These are phyloP conservation scores for Drosophila fuyamai DNA, from an alignment of 1,140 invertebrate genomes.

Conservation along the genomic window DNA sequence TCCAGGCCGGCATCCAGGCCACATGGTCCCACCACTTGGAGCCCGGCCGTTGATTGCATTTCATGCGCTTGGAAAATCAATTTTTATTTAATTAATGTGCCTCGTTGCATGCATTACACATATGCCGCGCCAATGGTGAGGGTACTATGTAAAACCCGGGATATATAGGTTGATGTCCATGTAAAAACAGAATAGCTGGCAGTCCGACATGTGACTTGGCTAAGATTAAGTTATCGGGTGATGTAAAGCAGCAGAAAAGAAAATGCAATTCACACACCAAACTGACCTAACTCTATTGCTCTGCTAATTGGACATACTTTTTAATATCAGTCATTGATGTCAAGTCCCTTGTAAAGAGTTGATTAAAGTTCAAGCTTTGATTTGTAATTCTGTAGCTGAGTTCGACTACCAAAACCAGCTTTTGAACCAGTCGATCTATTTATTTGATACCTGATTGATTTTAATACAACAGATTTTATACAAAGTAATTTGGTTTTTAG, in stretches of 20 bases:
- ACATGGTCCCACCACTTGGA: conserved; percentile 69
- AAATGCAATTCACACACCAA: not conserved
- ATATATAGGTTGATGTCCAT: conserved; percentile 10
- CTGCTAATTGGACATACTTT: not conserved
- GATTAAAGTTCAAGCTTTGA: not conserved
- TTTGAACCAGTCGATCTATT: too few species aligned
- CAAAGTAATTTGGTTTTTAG: too few species aligned
- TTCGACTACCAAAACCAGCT: too few species aligned
- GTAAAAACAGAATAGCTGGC: not conserved
- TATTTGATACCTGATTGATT: too few species aligned
- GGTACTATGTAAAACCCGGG: not conserved
- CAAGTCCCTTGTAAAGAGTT: not conserved
- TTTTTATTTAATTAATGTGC: conserved; percentile 82
- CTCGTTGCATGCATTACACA: conserved; percentile 67
- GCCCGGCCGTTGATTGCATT: conserved; percentile 75
- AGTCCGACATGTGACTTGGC: not conserved
- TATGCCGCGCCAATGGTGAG: not conserved
- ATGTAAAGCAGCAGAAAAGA: not conserved
- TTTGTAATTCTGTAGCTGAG: not conserved
- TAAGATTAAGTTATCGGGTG: conserved; percentile 18
- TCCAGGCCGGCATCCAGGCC: conserved; percentile 44
- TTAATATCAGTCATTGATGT: not conserved
- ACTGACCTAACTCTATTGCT: not conserved
- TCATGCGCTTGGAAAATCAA: conserved; percentile 80
- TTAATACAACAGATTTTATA: too few species aligned